These are phyloP conservation scores for Atractosteus spatula DNA, from an alignment of 2,113 vertebrate genomes.

Conservation along the genomic window DNA sequence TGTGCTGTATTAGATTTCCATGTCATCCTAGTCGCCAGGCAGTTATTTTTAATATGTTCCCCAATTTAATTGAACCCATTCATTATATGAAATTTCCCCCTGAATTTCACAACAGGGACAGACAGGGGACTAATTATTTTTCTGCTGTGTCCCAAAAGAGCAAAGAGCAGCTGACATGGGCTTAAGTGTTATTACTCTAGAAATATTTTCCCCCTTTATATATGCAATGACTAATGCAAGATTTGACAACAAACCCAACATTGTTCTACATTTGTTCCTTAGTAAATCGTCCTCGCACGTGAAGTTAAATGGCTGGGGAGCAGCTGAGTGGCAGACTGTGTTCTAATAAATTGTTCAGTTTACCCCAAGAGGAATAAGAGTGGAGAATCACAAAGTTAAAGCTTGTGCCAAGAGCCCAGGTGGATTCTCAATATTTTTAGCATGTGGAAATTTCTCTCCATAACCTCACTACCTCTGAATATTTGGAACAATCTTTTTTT, in stretches of 20 bases:
- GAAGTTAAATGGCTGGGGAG: conserved; percentile 12
- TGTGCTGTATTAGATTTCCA: not conserved
- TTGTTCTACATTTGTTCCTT: conserved; percentile 12
- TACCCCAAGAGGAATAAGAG: conserved; percentile 3
- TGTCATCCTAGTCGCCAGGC: not conserved
- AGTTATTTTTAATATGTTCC: conserved; percentile 20
- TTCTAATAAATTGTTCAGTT: conserved; percentile 1
- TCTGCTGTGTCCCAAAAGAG: conserved; percentile 1
- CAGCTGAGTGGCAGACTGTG: not conserved
- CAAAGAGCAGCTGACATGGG: conserved; percentile 6
- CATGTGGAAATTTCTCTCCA: too few species aligned
- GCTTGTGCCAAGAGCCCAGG: not conserved
- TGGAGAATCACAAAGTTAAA: not conserved
- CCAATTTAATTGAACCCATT: conserved; percentile 33
- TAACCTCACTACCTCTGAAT: too few species aligned
- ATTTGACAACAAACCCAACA: conserved; percentile 8
- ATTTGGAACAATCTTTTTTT: too few species aligned
- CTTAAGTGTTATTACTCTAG: not conserved
- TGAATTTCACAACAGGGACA: not conserved
- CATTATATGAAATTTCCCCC: conserved; percentile 23
- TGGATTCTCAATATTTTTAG: too few species aligned
- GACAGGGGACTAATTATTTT: not conserved
- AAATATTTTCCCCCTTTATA: not conserved
- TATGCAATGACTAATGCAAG: conserved; percentile 7
- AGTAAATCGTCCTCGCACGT: not conserved